Evolutionary conservation across 2,113 vertebrate species (phyloP).

Genomic region (Girardinichthys multiradiatus): DNA sequence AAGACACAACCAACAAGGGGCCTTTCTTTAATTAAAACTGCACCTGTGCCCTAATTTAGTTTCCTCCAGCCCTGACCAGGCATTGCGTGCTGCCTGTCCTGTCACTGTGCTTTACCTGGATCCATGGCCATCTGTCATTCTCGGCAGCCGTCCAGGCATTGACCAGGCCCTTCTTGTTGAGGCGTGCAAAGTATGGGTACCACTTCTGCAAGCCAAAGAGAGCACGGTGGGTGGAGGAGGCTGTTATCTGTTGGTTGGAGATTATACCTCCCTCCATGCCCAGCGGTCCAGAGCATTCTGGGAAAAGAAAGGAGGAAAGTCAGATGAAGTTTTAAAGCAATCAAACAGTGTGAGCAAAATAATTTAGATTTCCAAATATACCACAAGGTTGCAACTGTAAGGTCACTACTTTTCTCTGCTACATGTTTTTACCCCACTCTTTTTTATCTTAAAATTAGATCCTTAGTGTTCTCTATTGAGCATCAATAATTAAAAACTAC

Average conservation of each 20-base stretch:
- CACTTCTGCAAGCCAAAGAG: constrained; percentile 98
- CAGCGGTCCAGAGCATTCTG: constrained; percentile 95
- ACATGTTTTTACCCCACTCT: constrained; percentile 3
- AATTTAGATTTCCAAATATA: constrained; percentile 17
- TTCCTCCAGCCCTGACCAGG: background rate
- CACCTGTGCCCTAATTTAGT: constrained; percentile 15
- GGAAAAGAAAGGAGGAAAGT: constrained; percentile 32
- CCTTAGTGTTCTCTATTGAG: too few species aligned
- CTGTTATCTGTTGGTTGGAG: constrained; percentile 98
- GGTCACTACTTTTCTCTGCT: constrained; percentile 17
- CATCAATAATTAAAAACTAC: too few species aligned
- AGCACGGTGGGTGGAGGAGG: constrained; percentile 96
- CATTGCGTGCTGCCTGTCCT: constrained; percentile 10
- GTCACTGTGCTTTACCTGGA: constrained; percentile 89
- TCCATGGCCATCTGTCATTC: constrained; percentile 99
- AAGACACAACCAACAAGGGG: background rate
- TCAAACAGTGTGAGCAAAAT: constrained; percentile 14
- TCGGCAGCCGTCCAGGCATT: constrained; percentile 99
- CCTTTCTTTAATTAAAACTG: constrained; percentile 13
- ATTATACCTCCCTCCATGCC: constrained; percentile 98
- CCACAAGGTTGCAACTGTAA: constrained; percentile 7
- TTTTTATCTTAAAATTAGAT: background rate
- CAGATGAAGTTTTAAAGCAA: constrained; percentile 15
- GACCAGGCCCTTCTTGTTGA: constrained; percentile 98
- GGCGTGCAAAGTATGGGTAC: constrained; percentile 97